Base-by-base conservation (phyloP, 2,113 vertebrate genomes). In the Spea bombifrons region DNA sequence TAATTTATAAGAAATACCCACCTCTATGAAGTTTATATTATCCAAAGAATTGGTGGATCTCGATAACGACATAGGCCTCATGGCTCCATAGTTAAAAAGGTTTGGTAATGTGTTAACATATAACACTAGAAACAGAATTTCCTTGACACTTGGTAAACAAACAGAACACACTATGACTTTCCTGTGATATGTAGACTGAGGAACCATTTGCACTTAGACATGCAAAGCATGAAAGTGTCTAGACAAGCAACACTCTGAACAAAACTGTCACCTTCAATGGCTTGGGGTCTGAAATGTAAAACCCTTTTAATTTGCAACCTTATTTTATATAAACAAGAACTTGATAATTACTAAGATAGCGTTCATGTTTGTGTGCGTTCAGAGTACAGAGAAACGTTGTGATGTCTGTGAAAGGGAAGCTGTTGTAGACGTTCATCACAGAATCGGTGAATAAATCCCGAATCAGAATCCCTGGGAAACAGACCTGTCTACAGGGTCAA, bases 301-400 rank as follows among this genome's bases (percentile, higher is more conserved):
- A 82, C 67, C 73, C 75, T 85, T 86, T 84, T 90, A 82, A 86
- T 87, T 86, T 86, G 73, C 86, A 84, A 72, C 63, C 55, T 81
- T 89, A 76, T 83, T 86, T 89, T 88, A 86, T 89, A 83, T 89
- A 88, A 91, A 89, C 53, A 89, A 83, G 75, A 64, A 84, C 44
- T 84, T 82, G 86, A 86, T 88, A 86, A 88, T 90, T 88, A 88
- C 9, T 43, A 84, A 86, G 88, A 88, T 91, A 90, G 89, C 89
- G 88, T 91, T 89, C 83, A 87, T 85, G 91, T 85, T 90, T 91
- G 92, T 86, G 92, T 90, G 86, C 83, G 81, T 84, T 90, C 89
- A 85, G 86, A 84, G 74, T 75, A 87, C 80, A 81, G 79, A 78
- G 89, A 89, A 59, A 12, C 55, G 12, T 13, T 30, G 30, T 30